Conservation (phyloP, 2,797 vertebrate species). For the Myotis vivesi region DNA sequence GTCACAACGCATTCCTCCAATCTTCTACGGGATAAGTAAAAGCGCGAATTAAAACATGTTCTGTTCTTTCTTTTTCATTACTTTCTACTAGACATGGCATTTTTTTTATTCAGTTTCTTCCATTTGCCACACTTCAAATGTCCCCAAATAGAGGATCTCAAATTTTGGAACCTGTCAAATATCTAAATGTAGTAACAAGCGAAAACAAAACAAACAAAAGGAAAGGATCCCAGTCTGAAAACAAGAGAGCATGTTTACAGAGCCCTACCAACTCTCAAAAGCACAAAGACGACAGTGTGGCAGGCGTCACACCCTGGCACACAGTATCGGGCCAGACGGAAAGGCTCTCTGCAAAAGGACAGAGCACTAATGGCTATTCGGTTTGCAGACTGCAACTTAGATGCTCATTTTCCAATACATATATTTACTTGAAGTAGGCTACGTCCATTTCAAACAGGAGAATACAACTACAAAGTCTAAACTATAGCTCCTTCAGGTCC, state of each 20-base stretch:
- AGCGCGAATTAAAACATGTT: neutral
- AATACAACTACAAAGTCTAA: neutral
- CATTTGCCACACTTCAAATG: neutral
- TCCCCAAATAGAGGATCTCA: neutral
- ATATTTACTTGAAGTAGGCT: neutral
- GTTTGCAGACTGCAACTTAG: neutral
- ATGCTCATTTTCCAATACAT: neutral
- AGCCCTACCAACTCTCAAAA: neutral
- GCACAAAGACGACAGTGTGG: neutral
- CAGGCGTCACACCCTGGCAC: neutral
- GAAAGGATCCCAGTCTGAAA: neutral
- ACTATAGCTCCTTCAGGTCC: neutral
- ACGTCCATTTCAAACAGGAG: neutral
- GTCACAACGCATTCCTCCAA: neutral
- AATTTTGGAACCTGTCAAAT: neutral
- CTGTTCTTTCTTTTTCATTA: neutral
- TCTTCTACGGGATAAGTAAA: neutral
- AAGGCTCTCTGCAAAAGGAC: neutral
- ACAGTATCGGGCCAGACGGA: accelerated
- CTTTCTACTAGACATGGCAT: neutral
- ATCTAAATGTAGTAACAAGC: slow-evolving; percentile 20
- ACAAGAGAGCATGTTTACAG: neutral
- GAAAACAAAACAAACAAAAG: slow-evolving; percentile 29
- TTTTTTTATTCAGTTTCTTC: slow-evolving; percentile 2
- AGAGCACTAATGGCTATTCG: neutral